phyloP scores from a whole-genome alignment of 2,797 vertebrate species.

The Arnoldichthys spilopterus region DNA sequence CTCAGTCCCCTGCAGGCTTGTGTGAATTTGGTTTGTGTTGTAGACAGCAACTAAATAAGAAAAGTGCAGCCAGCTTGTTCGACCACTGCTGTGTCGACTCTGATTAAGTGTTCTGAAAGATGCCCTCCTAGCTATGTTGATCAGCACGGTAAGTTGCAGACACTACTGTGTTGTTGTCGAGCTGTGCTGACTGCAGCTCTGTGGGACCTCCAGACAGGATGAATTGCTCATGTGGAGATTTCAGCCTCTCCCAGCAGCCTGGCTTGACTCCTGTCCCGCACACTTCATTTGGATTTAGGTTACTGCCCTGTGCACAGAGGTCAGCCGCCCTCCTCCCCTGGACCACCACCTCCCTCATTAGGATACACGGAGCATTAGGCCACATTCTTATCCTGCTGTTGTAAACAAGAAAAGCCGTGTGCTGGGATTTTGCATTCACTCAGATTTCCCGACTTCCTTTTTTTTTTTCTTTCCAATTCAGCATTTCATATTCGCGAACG shows the following conservation, averaged over 20 bases:
- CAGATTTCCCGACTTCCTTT: conserved; percentile 10
- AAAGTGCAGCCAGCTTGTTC: neutral
- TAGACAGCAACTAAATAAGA: neutral
- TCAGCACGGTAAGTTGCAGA: conserved; percentile 23
- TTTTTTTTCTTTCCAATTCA: conserved; percentile 25
- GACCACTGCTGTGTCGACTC: neutral
- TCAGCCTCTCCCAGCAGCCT: conserved; percentile 43
- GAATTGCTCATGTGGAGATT: conserved; percentile 53
- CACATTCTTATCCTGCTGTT: conserved; percentile 27
- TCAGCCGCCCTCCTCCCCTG: conserved; percentile 31
- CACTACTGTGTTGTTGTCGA: conserved; percentile 16
- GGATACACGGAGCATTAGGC: conserved; percentile 28
- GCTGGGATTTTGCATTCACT: conserved; percentile 5
- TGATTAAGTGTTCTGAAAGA: neutral
- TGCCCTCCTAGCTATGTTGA: neutral
- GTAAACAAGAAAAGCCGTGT: conserved; percentile 36
- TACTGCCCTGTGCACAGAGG: conserved; percentile 38
- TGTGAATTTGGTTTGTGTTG: neutral
- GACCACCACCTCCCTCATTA: conserved; percentile 30
- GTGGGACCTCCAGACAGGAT: conserved; percentile 61
- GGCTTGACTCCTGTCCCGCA: conserved; percentile 19
- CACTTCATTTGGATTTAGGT: conserved; percentile 49
- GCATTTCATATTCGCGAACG: conserved; percentile 9
- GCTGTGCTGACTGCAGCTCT: conserved; percentile 44
- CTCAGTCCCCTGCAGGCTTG: neutral